Percentiles rank a stretch among this genome's conserved stretches.
Conservation (phyloP, 2,797 vertebrate genomes). For the Synanceia verrucosa region DNA sequence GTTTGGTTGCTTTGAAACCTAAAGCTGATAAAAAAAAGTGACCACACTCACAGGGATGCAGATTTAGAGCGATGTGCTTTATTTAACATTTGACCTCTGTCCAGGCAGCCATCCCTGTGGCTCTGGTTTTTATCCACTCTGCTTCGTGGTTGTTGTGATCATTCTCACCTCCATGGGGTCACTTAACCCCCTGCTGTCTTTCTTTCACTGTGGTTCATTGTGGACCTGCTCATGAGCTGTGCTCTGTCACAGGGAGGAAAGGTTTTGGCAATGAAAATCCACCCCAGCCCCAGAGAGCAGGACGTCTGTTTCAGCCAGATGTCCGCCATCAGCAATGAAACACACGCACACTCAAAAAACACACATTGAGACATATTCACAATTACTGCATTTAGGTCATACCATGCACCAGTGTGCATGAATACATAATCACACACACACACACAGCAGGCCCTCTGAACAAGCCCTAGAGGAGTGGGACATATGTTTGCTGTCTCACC, state of each 20-base stretch:
- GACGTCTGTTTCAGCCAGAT: slow-evolving; percentile 68
- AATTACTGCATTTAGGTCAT: slow-evolving; percentile 47
- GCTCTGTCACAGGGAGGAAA: slow-evolving; percentile 27
- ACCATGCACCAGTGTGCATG: slow-evolving; percentile 24
- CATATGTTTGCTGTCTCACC: slow-evolving; percentile 67
- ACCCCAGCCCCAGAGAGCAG: slow-evolving; percentile 20
- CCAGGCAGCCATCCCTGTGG: neutral
- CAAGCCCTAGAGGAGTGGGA: slow-evolving; percentile 45
- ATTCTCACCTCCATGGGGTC: slow-evolving; percentile 17
- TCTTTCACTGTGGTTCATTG: slow-evolving; percentile 37
- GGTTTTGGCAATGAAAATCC: slow-evolving; percentile 35
- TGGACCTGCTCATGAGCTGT: slow-evolving; percentile 21
- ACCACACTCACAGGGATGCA: neutral
- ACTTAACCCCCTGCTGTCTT: slow-evolving; percentile 35
- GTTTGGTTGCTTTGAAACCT: neutral
- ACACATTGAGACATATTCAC: slow-evolving; percentile 46
- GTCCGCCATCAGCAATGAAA: slow-evolving; percentile 53
- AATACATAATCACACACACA: slow-evolving; percentile 25
- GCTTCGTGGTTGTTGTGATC: slow-evolving; percentile 28
- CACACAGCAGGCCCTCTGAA: slow-evolving; percentile 30
- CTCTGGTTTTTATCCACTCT: slow-evolving; percentile 30
- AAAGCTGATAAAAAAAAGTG: neutral
- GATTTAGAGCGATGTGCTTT: neutral
- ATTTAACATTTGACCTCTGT: slow-evolving; percentile 30
- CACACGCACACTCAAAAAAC: slow-evolving; percentile 23